Evolutionary conservation across 2,113 vertebrate genomes (phyloP).

Genomic region (Bubalus kerabau): DNA sequence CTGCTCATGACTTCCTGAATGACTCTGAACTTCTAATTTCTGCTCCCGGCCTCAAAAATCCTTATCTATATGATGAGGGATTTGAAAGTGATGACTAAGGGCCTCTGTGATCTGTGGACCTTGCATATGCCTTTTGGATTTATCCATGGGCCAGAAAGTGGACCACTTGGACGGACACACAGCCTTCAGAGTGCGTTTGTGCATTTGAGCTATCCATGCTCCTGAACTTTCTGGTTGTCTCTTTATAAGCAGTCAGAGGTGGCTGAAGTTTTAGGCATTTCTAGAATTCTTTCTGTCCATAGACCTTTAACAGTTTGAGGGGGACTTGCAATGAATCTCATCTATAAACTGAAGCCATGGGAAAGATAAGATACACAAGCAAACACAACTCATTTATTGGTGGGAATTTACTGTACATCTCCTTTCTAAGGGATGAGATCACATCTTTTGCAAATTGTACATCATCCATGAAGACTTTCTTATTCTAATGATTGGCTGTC

Average conservation of each 20-base stretch:
- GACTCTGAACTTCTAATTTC: background rate
- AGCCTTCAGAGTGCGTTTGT: background rate
- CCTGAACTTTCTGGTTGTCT: background rate
- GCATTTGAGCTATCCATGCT: fast-evolving
- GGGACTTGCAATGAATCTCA: background rate
- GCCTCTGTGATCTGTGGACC: background rate
- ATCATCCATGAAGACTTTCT: slow-evolving; percentile 55
- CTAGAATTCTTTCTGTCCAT: too few relatives aligned
- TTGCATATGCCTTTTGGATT: background rate
- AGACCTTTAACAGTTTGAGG: background rate
- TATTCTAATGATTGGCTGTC: slow-evolving; percentile 68
- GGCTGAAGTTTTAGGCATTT: background rate
- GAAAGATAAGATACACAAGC: background rate
- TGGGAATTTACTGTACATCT: background rate
- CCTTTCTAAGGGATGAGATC: background rate
- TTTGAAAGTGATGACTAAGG: too few relatives aligned
- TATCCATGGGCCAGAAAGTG: fast-evolving
- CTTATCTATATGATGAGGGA: background rate
- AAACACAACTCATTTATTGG: background rate
- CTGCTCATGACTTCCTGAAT: background rate
- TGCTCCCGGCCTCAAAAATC: fast-evolving
- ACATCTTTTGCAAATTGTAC: slow-evolving; percentile 32
- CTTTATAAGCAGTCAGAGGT: background rate
- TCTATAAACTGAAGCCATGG: background rate
- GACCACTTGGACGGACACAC: too few relatives aligned